These are phyloP conservation scores for Pyrgilauda ruficollis DNA, from an alignment of 2,113 vertebrate species.

Conservation along the genomic window DNA sequence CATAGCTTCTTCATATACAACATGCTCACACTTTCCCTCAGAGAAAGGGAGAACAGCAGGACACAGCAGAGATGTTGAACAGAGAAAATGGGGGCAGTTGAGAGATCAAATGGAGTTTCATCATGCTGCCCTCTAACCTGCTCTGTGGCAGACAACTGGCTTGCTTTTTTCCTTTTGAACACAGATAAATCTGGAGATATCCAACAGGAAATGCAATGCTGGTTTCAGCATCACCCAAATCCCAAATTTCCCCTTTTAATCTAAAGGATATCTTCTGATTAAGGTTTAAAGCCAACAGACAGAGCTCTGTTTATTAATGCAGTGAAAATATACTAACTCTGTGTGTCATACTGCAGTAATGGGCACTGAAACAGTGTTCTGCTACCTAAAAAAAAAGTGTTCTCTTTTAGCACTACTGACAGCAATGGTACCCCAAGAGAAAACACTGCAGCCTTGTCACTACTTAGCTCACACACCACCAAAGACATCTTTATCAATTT, in stretches of 20 bases:
- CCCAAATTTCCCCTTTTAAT: background rate
- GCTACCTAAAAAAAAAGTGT: background rate
- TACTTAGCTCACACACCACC: background rate
- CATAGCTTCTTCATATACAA: background rate
- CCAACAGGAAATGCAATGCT: background rate
- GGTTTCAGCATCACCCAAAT: background rate
- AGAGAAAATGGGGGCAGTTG: background rate
- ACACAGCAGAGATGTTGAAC: accelerated
- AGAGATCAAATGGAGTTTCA: background rate
- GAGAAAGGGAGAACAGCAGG: background rate
- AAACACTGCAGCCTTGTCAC: background rate
- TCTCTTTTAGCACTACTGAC: background rate
- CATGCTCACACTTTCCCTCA: background rate
- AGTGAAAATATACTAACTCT: background rate
- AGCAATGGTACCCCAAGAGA: background rate
- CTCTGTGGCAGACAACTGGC: background rate
- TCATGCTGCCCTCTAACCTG: background rate
- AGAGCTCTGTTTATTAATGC: background rate
- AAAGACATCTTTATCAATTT: background rate
- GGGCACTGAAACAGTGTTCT: background rate
- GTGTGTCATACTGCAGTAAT: background rate
- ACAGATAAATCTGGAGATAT: background rate
- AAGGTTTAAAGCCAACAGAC: background rate
- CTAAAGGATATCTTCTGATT: background rate
- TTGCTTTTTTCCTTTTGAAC: background rate